Percentiles rank a stretch among this genome's conserved stretches.
phyloP scores from a whole-genome alignment of 2,888 invertebrate species.

The Ophion obscuratus region DNA sequence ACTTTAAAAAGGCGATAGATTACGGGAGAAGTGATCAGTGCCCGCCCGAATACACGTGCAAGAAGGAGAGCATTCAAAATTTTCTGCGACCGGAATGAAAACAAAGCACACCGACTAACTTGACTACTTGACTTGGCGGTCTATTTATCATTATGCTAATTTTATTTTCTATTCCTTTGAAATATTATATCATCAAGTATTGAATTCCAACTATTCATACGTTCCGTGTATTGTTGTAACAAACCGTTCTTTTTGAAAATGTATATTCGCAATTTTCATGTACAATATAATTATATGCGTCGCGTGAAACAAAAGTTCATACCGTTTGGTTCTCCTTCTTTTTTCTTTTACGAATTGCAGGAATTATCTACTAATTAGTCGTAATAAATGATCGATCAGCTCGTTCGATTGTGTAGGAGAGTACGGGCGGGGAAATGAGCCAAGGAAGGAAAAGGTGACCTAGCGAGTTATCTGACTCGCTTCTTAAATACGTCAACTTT shows the following conservation, averaged over 20 bases:
- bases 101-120: neutral
- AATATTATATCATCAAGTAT: constrained; percentile 49
- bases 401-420: constrained; percentile 6
- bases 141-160: constrained; percentile 2
- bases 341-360: constrained; percentile 19
- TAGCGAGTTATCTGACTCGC: constrained; percentile 29
- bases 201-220: constrained; percentile 27
- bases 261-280: constrained; percentile 43
- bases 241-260: constrained; percentile 14
- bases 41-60: constrained; percentile 80
- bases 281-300: constrained; percentile 63
- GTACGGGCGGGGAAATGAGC: neutral
- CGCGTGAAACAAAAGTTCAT: constrained; percentile 21
- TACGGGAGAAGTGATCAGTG: constrained; percentile 86
- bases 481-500: constrained; percentile 40
- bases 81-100: constrained; percentile 74
- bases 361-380: constrained; percentile 37
- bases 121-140: neutral
- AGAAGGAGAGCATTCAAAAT: constrained; percentile 79
- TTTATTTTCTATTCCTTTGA: constrained; percentile 7
- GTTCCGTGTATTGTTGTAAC: constrained; percentile 30
- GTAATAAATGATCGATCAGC: constrained; percentile 38
- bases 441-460: constrained; percentile 13
- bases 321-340: constrained; percentile 1
- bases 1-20: constrained; percentile 88